Evolutionary conservation across 2,888 invertebrate genomes (phyloP).

Genomic region (Diaperis boleti): DNA sequence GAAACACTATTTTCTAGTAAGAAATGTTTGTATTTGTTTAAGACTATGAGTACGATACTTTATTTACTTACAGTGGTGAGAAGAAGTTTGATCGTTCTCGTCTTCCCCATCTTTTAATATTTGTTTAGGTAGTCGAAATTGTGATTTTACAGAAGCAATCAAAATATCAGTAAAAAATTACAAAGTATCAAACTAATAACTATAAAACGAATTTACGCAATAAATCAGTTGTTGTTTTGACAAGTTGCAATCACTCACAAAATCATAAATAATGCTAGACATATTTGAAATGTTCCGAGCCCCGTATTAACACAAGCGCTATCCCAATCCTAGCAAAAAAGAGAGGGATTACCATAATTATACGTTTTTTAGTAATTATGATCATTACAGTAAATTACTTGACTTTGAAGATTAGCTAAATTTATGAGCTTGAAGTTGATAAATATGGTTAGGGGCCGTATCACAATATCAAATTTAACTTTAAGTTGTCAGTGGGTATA

Average conservation of each 20-base stretch:
- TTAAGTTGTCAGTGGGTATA: constrained; percentile 34
- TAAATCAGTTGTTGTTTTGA: constrained; percentile 39
- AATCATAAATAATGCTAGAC: constrained; percentile 33
- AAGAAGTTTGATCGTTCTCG: too few relatives aligned
- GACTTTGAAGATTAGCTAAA: constrained; percentile 33
- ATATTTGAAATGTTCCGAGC: constrained; percentile 27
- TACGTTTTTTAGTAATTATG: constrained; percentile 38
- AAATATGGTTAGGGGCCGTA: constrained; percentile 44
- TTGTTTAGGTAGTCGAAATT: constrained; percentile 4
- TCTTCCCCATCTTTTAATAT: constrained; percentile 4
- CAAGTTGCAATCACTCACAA: constrained; percentile 37
- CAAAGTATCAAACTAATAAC: constrained; percentile 35
- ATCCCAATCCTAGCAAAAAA: constrained; percentile 16
- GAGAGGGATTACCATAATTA: constrained; percentile 41
- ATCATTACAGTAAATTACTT: constrained; percentile 42
- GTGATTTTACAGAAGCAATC: constrained; percentile 7
- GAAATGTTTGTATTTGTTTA: too few relatives aligned
- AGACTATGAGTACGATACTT: too few relatives aligned
- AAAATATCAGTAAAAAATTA: constrained; percentile 36
- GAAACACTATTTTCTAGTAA: too few relatives aligned
- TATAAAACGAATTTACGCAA: constrained; percentile 38
- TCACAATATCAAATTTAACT: constrained; percentile 44
- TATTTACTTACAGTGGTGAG: too few relatives aligned
- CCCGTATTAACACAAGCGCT: constrained; percentile 22
- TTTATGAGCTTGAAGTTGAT: constrained; percentile 40